phyloP scores from a whole-genome alignment of 2,797 vertebrate genomes.

The Argyrosomus regius region DNA sequence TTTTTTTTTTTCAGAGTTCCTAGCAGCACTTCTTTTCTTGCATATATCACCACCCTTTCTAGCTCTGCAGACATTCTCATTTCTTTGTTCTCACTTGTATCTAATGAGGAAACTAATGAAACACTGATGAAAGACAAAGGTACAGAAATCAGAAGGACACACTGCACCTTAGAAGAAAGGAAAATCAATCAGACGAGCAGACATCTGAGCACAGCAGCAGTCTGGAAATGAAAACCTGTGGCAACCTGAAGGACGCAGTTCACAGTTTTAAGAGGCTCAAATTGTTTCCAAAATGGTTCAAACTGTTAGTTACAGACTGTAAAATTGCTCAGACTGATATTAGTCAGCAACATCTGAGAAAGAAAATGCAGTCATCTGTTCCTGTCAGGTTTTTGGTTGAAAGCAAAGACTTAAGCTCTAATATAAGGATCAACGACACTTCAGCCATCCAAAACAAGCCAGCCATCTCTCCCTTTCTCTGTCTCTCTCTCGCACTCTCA shows the following conservation, averaged over 20 bases:
- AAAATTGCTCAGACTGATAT: constrained; percentile 7
- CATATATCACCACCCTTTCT: not conserved
- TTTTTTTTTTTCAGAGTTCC: not conserved
- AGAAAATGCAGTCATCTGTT: not conserved
- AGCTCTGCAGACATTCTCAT: not conserved
- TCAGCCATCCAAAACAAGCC: constrained; percentile 27
- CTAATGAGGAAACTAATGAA: constrained; percentile 41
- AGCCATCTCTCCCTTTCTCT: not conserved
- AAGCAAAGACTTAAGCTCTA: constrained; percentile 30
- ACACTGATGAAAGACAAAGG: constrained; percentile 24
- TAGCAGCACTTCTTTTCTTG: not conserved
- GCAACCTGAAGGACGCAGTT: constrained; percentile 5
- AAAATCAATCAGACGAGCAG: not conserved
- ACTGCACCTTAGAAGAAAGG: not conserved
- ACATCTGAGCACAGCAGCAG: constrained; percentile 7
- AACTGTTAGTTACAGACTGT: not conserved
- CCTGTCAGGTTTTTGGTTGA: constrained; percentile 7
- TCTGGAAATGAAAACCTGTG: constrained; percentile 9
- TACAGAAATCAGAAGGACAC: not conserved
- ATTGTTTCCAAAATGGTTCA: constrained; percentile 5
- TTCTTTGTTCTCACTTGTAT: constrained; percentile 23
- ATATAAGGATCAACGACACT: constrained; percentile 8
- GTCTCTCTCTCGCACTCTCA: constrained; percentile 5
- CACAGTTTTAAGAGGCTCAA: not conserved
- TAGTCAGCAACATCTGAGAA: not conserved